Conservation (phyloP, 2,113 vertebrate genomes). For the Cebus imitator region DNA sequence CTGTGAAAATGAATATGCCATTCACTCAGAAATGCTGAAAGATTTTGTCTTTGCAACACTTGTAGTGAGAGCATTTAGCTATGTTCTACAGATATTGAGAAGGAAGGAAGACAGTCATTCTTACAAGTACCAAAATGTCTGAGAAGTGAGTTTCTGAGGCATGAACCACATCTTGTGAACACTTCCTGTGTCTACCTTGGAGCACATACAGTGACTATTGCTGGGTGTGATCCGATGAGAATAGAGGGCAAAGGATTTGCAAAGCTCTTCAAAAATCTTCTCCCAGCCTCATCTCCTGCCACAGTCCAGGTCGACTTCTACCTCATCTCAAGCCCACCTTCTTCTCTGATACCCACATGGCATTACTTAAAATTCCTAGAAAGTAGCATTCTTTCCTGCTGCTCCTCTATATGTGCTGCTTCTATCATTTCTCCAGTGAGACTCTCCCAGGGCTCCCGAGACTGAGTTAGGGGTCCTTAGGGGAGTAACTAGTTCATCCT, state of each 20-base stretch:
- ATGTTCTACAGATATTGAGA: neutral
- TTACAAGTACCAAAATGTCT: neutral
- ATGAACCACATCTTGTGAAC: neutral
- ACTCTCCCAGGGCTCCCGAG: neutral
- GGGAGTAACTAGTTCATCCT: neutral
- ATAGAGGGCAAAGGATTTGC: neutral
- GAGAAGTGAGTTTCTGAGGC: neutral
- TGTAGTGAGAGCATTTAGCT: neutral
- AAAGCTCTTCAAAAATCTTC: neutral
- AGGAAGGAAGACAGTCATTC: neutral
- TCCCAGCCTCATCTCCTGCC: neutral
- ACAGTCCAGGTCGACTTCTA: neutral
- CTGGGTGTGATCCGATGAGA: neutral
- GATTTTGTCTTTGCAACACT: neutral
- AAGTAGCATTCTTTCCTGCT: neutral
- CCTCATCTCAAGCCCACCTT: neutral
- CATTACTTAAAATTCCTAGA: neutral
- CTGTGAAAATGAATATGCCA: neutral
- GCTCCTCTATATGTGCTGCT: too few relatives aligned
- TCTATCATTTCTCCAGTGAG: neutral
- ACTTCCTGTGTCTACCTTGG: neutral
- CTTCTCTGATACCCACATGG: neutral
- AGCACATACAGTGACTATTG: neutral
- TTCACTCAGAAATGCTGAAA: neutral
- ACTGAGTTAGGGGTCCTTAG: rapidly evolving